Evolutionary conservation across 2,888 invertebrate species (phyloP).

Genomic region (Archips crataeganus): DNA sequence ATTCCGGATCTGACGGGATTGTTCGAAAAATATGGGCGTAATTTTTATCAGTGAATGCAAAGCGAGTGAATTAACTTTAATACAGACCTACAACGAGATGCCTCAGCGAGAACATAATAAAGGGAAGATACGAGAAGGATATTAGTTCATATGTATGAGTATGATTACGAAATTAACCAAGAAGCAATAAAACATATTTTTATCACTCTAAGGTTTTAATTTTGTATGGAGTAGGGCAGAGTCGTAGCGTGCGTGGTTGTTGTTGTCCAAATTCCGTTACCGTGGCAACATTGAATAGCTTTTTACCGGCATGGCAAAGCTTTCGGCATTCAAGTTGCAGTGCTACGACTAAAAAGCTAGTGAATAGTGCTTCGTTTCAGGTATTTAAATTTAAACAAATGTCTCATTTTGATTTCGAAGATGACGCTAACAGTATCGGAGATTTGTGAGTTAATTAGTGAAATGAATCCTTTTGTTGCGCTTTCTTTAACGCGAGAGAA

Average conservation of each 20-base stretch:
- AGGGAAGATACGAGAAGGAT: too few species aligned
- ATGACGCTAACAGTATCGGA: slow-evolving; percentile 31
- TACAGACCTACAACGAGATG: too few species aligned
- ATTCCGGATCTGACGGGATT: not conserved
- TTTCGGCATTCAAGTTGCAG: slow-evolving; percentile 45
- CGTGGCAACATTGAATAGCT: slow-evolving; percentile 81
- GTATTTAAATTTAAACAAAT: slow-evolving; percentile 13
- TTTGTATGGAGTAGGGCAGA: slow-evolving; percentile 1
- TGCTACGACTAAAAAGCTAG: slow-evolving; percentile 49
- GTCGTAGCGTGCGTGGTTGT: slow-evolving; percentile 42
- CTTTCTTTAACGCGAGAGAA: slow-evolving; percentile 44
- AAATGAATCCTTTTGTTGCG: slow-evolving; percentile 46
- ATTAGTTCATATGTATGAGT: too few species aligned
- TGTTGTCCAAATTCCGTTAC: slow-evolving; percentile 73
- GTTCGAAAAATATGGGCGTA: not conserved
- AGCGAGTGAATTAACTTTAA: too few species aligned
- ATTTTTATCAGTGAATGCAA: not conserved
- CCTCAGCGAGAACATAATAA: not conserved
- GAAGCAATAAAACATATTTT: not conserved
- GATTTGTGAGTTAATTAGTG: slow-evolving; percentile 45
- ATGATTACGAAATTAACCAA: too few species aligned
- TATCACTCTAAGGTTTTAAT: not conserved
- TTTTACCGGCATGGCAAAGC: slow-evolving; percentile 46
- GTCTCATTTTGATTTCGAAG: slow-evolving; percentile 23
- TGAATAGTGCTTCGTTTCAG: slow-evolving; percentile 45